Percentiles rank a stretch among this genome's conserved stretches.
Conservation (phyloP, 2,113 vertebrate genomes). For the Hemicordylus capensis region DNA sequence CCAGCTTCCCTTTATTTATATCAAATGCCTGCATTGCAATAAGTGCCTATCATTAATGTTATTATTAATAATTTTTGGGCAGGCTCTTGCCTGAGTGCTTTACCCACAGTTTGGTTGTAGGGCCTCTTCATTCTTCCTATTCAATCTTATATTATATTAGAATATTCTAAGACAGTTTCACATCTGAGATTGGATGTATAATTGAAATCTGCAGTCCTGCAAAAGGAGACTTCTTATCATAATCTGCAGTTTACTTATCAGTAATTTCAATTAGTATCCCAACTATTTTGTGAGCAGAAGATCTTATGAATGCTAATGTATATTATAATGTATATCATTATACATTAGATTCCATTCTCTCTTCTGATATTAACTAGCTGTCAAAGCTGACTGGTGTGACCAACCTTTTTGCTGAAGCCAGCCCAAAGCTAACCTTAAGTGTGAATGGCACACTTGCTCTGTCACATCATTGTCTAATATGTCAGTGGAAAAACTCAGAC, state of each 20-base stretch:
- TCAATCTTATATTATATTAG: background rate
- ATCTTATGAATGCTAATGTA: background rate
- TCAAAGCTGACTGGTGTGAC: constrained; percentile 47
- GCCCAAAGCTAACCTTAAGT: constrained; percentile 44
- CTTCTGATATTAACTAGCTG: constrained; percentile 38
- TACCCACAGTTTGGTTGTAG: too few relatives aligned
- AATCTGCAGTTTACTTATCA: background rate
- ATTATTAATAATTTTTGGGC: too few relatives aligned
- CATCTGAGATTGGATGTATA: background rate
- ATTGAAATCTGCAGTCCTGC: background rate
- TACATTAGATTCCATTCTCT: constrained; percentile 46
- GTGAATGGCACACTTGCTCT: constrained; percentile 60
- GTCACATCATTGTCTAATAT: constrained; percentile 63
- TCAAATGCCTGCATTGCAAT: too few relatives aligned
- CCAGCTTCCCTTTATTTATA: too few relatives aligned
- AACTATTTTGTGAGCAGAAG: background rate
- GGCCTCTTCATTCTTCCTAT: too few relatives aligned
- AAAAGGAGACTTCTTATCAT: background rate
- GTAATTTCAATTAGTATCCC: background rate
- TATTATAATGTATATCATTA: constrained; percentile 32
- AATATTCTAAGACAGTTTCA: background rate
- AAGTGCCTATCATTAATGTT: too few relatives aligned
- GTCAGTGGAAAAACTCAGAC: constrained; percentile 50
- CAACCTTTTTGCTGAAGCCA: constrained; percentile 53
- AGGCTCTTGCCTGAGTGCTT: too few relatives aligned